These are phyloP conservation scores for Epinephelus cyanopodus DNA, from an alignment of 2,113 vertebrate species.

Conservation along the genomic window DNA sequence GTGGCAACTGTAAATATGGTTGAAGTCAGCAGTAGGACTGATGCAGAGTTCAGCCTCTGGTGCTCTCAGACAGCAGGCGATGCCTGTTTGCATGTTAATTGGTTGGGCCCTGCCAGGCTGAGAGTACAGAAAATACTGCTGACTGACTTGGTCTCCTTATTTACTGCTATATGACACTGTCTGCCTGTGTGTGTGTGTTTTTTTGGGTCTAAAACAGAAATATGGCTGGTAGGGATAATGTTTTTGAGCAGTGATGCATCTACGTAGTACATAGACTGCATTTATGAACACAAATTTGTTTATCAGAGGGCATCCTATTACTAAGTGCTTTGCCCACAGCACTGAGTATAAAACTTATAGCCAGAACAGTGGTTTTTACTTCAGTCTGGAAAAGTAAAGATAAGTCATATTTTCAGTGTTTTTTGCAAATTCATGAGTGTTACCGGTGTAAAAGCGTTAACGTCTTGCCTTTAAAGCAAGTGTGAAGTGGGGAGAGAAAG, in stretches of 20 bases:
- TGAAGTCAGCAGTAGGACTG: constrained; percentile 25
- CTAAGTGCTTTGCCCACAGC: neutral
- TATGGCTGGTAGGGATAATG: neutral
- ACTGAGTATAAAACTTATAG: neutral
- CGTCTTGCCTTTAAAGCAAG: no score
- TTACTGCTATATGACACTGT: constrained; percentile 42
- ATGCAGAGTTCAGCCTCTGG: constrained; percentile 39
- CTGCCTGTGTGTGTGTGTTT: constrained; percentile 18
- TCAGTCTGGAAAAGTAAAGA: neutral
- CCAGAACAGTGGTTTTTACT: neutral
- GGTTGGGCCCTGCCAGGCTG: constrained; percentile 7
- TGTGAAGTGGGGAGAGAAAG: no score
- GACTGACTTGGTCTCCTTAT: constrained; percentile 48
- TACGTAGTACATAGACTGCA: neutral
- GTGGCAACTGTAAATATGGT: constrained; percentile 39
- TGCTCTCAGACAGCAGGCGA: constrained; percentile 30
- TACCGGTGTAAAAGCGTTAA: neutral
- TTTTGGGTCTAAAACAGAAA: neutral
- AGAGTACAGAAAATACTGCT: constrained; percentile 33
- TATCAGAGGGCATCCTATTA: neutral
- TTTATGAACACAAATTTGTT: neutral
- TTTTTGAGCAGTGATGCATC: constrained; percentile 4
- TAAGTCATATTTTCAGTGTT: constrained; percentile 16
- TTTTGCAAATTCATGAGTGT: constrained; percentile 27
- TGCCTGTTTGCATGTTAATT: constrained; percentile 61